phyloP scores from a whole-genome alignment of 2,113 vertebrate genomes.

The Puntigrus tetrazona region DNA sequence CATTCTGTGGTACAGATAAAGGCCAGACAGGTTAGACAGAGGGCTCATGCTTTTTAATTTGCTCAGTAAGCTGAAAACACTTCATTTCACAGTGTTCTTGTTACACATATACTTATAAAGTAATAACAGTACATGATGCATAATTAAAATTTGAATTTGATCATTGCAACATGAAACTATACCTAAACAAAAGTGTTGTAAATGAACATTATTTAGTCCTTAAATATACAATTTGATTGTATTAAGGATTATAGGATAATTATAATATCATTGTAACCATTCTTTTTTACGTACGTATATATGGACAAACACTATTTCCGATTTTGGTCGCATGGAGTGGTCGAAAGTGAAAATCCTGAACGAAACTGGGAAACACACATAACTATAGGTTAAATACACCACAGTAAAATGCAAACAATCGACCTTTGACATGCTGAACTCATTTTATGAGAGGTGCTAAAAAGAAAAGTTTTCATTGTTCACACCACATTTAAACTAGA shows the following conservation, averaged over 20 bases:
- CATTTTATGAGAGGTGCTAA: background rate
- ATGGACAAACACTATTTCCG: slow-evolving; percentile 33
- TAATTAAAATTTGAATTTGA: too few species aligned
- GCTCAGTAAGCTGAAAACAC: background rate
- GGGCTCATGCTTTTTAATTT: background rate
- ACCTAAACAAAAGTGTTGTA: background rate
- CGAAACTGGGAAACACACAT: slow-evolving; percentile 59
- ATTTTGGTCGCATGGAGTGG: slow-evolving; percentile 66
- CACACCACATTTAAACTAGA: background rate
- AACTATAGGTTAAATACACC: background rate
- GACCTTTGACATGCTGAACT: background rate
- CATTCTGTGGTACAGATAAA: slow-evolving; percentile 69
- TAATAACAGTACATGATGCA: background rate
- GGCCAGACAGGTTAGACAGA: background rate
- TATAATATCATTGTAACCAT: too few species aligned
- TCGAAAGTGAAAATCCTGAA: slow-evolving; percentile 77
- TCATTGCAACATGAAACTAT: background rate
- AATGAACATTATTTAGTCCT: background rate
- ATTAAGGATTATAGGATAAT: background rate
- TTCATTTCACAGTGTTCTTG: background rate
- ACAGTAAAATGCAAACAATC: background rate
- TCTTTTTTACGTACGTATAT: slow-evolving; percentile 65
- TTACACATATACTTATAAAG: background rate
- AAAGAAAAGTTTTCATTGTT: background rate
- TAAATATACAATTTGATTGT: background rate